phyloP scores from a whole-genome alignment of 2,113 vertebrate species.

The Vombatus ursinus region DNA sequence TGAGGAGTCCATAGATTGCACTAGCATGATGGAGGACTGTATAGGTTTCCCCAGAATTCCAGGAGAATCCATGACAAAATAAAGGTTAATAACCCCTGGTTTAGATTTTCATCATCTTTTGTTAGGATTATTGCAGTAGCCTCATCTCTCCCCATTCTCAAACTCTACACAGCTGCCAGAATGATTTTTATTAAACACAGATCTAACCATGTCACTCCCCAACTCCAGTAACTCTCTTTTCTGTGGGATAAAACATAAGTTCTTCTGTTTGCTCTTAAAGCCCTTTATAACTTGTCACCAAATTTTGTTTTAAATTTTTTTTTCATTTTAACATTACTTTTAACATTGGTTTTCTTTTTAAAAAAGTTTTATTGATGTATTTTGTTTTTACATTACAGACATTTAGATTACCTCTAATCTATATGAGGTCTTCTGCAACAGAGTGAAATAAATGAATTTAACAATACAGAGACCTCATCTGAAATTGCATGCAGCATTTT shows the following conservation, averaged over 20 bases:
- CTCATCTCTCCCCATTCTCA: not conserved
- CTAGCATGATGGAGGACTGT: not conserved
- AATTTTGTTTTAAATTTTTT: not conserved
- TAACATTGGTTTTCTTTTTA: not conserved
- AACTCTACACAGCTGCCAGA: not conserved
- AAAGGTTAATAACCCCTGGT: too few species aligned
- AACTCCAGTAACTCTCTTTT: not conserved
- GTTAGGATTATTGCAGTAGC: not conserved
- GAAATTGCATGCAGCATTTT: not conserved
- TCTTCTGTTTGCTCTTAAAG: not conserved
- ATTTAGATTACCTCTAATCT: not conserved
- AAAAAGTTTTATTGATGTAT: not conserved
- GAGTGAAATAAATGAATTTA: not conserved
- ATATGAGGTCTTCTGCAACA: not conserved
- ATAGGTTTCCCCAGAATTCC: not conserved
- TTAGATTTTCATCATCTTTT: not conserved
- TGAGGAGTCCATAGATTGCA: not conserved
- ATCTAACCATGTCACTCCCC: not conserved
- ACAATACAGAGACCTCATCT: not conserved
- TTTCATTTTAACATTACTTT: not conserved
- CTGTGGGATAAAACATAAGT: not conserved
- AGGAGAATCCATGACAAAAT: too few species aligned
- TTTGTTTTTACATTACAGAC: not conserved
- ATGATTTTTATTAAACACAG: not conserved
- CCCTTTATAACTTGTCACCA: not conserved